phyloP scores from a whole-genome alignment of 2,113 vertebrate genomes.

The Emydura subglobosa region DNA sequence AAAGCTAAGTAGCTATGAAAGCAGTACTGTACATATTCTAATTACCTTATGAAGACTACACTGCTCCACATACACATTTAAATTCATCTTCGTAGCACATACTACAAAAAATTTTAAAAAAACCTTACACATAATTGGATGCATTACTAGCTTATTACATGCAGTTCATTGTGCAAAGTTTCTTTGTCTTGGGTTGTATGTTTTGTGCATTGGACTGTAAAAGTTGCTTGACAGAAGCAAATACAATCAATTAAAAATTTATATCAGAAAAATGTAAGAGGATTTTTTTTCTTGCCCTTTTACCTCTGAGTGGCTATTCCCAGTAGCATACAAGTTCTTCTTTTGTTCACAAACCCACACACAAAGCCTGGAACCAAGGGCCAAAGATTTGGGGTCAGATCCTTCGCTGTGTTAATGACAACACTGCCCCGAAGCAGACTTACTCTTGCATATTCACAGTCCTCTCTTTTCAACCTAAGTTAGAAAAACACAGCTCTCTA shows the following conservation, averaged over 20 bases:
- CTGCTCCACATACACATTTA: conserved; percentile 13
- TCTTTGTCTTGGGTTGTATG: conserved; percentile 4
- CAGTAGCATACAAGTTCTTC: neutral
- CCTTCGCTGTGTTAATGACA: neutral
- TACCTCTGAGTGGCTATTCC: conserved; percentile 38
- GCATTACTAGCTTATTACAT: conserved; percentile 27
- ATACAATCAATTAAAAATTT: conserved; percentile 72
- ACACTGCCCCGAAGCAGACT: neutral
- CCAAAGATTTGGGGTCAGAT: neutral
- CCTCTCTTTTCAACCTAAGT: neutral
- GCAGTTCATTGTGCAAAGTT: conserved; percentile 24
- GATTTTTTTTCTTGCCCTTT: neutral
- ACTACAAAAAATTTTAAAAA: neutral
- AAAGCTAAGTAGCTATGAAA: neutral
- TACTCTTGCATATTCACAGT: neutral
- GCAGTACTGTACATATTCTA: conserved; percentile 33
- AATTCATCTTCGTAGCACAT: conserved; percentile 34
- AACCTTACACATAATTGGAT: neutral
- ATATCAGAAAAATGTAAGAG: conserved; percentile 29
- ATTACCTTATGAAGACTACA: conserved; percentile 20
- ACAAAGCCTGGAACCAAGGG: neutral
- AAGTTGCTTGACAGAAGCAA: conserved; percentile 65
- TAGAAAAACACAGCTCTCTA: neutral
- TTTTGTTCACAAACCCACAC: neutral
- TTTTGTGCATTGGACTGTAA: conserved; percentile 43